A percentile compares a stretch with the other conserved stretches of the same genome.
These are phyloP conservation scores for Aethes cnicana DNA, from an alignment of 2,888 invertebrate species.

Conservation along the genomic window DNA sequence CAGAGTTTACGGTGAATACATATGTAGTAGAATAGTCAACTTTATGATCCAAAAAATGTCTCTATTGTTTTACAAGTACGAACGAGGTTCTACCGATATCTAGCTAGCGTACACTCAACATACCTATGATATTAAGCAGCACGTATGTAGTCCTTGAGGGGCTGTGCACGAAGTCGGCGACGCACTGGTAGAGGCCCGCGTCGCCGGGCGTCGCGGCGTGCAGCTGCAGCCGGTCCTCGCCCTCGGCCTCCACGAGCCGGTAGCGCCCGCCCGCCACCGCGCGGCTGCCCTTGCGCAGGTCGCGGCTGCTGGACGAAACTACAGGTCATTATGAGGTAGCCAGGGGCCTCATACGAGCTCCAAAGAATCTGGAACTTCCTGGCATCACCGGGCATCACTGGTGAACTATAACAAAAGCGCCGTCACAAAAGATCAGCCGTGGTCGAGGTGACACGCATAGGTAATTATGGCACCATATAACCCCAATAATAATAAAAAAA, in stretches of 20 bases:
- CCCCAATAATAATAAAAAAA: no score
- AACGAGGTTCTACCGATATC: neutral
- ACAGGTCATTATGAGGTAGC: no score
- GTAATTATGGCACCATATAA: no score
- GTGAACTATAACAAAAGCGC: no score
- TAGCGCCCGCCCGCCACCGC: constrained; percentile 51
- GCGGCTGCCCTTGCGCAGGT: constrained; percentile 53
- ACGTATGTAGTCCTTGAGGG: constrained; percentile 64
- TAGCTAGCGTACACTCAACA: constrained; percentile 2
- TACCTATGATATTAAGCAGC: constrained; percentile 48
- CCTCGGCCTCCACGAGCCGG: constrained; percentile 52
- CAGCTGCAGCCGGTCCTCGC: constrained; percentile 56
- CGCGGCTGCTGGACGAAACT: constrained; percentile 56
- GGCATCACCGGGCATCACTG: no score
- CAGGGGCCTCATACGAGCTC: no score
- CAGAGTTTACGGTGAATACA: no score
- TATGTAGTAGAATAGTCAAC: no score
- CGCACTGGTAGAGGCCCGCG: constrained; percentile 65
- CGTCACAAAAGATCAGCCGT: no score
- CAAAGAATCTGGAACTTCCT: no score
- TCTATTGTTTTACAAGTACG: neutral
- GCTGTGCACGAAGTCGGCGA: constrained; percentile 65
- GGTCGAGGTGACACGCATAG: no score
- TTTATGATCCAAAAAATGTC: no score
- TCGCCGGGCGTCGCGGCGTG: constrained; percentile 53